These are phyloP conservation scores for Diceros bicornis DNA, from an alignment of 2,797 vertebrate species.

Conservation along the genomic window DNA sequence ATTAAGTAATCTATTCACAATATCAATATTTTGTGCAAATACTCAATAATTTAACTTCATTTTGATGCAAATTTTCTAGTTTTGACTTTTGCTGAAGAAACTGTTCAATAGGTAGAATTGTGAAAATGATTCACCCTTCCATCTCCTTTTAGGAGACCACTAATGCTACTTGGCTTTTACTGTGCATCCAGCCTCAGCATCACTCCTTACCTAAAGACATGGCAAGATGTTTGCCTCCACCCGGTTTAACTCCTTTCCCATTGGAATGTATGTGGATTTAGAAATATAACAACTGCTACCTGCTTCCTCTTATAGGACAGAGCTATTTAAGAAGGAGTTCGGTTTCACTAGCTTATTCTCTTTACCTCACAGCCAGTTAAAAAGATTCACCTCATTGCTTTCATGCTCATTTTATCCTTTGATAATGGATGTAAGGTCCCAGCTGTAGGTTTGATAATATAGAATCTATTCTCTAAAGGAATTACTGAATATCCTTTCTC, in stretches of 20 bases:
- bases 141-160: neutral
- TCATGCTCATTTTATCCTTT: too few species aligned
- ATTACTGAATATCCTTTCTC: neutral
- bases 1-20: neutral
- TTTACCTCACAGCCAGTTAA: too few species aligned
- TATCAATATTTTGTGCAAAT: neutral
- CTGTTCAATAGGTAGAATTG: neutral
- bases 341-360: too few species aligned
- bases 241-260: rapidly evolving
- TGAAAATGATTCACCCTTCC: neutral
- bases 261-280: too few species aligned
- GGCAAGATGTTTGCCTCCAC: rapidly evolving
- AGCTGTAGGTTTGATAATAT: too few species aligned
- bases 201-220: too few species aligned
- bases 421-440: too few species aligned
- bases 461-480: too few species aligned
- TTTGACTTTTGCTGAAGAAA: neutral
- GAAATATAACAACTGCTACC: too few species aligned
- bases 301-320: too few species aligned
- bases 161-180: neutral
- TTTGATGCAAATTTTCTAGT: neutral
- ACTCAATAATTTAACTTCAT: neutral
- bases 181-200: neutral
- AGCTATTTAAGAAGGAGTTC: too few species aligned
- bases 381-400: too few species aligned